Evolutionary conservation across 2,797 vertebrate genomes (phyloP).

Genomic region (Aldrovandia affinis): DNA sequence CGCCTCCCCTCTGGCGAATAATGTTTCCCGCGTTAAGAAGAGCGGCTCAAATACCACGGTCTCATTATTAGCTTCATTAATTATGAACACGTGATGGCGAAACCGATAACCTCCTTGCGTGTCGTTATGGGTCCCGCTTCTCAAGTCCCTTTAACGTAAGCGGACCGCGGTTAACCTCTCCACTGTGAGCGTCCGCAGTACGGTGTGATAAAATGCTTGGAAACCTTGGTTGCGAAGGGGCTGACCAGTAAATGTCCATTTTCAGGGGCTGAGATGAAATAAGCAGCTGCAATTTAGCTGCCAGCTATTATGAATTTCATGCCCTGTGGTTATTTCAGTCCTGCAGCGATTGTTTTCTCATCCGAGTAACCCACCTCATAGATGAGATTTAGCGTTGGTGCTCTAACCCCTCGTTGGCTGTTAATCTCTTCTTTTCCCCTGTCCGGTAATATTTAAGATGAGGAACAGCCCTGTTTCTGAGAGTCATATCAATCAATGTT

Average conservation of each 20-base stretch:
- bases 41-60: background rate
- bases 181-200: background rate
- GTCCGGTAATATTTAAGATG: background rate
- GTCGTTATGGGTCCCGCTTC: background rate
- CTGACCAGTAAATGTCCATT: slow-evolving; percentile 19
- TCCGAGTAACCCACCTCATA: slow-evolving; percentile 16
- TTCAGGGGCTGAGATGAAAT: slow-evolving; percentile 30
- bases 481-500: slow-evolving; percentile 8
- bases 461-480: background rate
- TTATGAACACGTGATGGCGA: background rate
- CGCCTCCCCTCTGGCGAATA: slow-evolving; percentile 2
- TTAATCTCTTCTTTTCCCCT: background rate
- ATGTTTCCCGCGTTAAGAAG: background rate
- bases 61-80: slow-evolving; percentile 19
- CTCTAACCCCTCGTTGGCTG: slow-evolving; percentile 5
- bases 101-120: background rate
- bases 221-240: slow-evolving; percentile 6
- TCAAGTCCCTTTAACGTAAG: background rate
- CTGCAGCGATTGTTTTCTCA: slow-evolving; percentile 16
- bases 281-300: slow-evolving; percentile 15
- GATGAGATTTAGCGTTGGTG: slow-evolving; percentile 6
- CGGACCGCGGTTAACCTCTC: background rate
- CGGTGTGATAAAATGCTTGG: slow-evolving; percentile 1
- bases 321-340: slow-evolving; percentile 20
- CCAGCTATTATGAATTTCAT: background rate